Percentiles rank a stretch among this genome's conserved stretches.
Conservation (phyloP, 1,140 invertebrate genomes). For the Nasonia vitripennis region DNA sequence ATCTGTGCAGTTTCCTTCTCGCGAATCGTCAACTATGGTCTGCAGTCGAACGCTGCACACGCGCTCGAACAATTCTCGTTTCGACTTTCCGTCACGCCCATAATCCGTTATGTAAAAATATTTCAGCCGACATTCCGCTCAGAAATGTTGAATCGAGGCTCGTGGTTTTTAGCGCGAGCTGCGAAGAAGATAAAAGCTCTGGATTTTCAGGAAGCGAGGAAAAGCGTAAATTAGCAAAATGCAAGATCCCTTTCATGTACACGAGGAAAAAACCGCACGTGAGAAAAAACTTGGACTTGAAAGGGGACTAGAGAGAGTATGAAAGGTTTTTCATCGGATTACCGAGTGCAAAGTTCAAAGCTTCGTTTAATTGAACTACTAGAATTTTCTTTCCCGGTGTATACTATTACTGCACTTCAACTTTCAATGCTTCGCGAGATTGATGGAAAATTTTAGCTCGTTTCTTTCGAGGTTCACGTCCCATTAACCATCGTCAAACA, state of each 20-base stretch:
- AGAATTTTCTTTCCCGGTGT: background rate
- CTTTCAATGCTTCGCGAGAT: too few species aligned
- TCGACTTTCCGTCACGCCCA: too few species aligned
- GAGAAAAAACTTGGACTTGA: background rate
- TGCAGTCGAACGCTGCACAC: conserved; percentile 3
- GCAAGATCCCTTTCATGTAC: background rate
- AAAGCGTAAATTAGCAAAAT: background rate
- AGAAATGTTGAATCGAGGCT: too few species aligned
- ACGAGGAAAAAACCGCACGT: background rate
- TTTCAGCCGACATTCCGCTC: too few species aligned
- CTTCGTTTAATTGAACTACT: background rate
- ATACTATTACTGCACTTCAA: too few species aligned
- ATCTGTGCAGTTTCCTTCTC: conserved; percentile 24
- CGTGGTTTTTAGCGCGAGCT: background rate
- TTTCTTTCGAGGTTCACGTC: too few species aligned
- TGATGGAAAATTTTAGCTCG: too few species aligned
- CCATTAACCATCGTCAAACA: too few species aligned
- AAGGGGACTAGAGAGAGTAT: background rate
- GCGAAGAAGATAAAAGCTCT: background rate
- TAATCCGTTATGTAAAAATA: too few species aligned
- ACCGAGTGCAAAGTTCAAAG: background rate
- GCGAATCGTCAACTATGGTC: conserved; percentile 6
- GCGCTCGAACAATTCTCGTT: background rate
- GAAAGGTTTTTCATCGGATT: background rate
- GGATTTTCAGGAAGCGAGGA: background rate